Percentiles rank a stretch among this genome's conserved stretches.
Evolutionary conservation across 1,140 invertebrate genomes (phyloP).

Genomic region (Drosophila pallidifrons): DNA sequence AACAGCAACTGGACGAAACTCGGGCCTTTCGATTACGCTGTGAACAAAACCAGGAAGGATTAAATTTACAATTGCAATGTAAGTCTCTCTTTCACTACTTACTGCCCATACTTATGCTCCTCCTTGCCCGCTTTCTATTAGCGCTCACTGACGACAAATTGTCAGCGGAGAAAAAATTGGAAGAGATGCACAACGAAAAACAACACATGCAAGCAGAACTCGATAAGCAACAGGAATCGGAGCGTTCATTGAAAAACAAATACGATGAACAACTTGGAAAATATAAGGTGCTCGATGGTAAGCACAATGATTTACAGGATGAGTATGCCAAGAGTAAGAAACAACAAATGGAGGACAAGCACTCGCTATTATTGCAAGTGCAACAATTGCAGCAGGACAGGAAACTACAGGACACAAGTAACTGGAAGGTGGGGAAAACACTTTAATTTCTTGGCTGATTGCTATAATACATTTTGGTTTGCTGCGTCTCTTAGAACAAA

Average conservation of each 20-base stretch:
- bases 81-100: constrained; percentile 26
- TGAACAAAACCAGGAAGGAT: constrained; percentile 85
- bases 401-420: constrained; percentile 62
- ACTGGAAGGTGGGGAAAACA: constrained; percentile 70
- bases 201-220: constrained; percentile 80
- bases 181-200: constrained; percentile 85
- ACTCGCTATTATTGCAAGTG: constrained; percentile 47
- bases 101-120: neutral
- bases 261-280: constrained; percentile 85
- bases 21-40: constrained; percentile 84
- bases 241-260: constrained; percentile 80
- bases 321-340: constrained; percentile 70
- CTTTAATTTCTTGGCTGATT: neutral
- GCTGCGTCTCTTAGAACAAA: constrained; percentile 57
- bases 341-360: constrained; percentile 69
- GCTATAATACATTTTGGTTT: neutral
- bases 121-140: neutral
- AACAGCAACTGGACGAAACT: constrained; percentile 85
- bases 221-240: constrained; percentile 84
- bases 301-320: constrained; percentile 64
- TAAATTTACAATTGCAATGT: constrained; percentile 86
- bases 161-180: constrained; percentile 85
- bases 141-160: constrained; percentile 84
- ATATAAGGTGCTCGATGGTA: constrained; percentile 84
- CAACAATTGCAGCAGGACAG: constrained; percentile 70